Percentiles rank a stretch among this genome's conserved stretches.
These are phyloP conservation scores for Cataglyphis altisquamis DNA, from an alignment of 2,888 invertebrate species.

Conservation along the genomic window DNA sequence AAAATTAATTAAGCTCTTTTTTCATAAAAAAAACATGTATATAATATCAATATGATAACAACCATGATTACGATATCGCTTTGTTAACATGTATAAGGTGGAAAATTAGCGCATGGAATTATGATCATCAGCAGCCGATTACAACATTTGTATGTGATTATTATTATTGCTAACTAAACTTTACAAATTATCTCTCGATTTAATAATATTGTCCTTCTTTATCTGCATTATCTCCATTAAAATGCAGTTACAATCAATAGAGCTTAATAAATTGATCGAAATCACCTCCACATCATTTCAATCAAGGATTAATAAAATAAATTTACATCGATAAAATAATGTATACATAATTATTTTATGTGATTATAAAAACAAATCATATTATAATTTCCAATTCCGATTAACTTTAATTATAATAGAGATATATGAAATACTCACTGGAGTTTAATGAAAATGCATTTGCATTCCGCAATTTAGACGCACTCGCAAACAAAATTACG, in stretches of 20 bases:
- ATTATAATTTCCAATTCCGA: not conserved
- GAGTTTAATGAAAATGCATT: not conserved
- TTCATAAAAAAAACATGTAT: not conserved
- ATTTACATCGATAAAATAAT: constrained; percentile 4
- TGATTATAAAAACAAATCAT: constrained; percentile 10
- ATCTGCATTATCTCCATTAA: not conserved
- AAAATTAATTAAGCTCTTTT: not conserved
- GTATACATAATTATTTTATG: not conserved
- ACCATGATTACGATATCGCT: not conserved
- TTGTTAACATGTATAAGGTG: constrained; percentile 2
- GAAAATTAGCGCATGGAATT: constrained; percentile 26
- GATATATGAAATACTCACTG: not conserved
- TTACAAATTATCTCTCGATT: not conserved
- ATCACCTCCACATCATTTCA: not conserved
- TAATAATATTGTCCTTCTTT: constrained; percentile 18
- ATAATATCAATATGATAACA: not conserved
- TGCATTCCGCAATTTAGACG: too few species aligned
- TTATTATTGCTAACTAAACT: constrained; percentile 29
- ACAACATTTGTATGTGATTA: constrained; percentile 16
- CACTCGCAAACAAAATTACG: constrained; percentile 15
- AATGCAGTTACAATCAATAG: not conserved
- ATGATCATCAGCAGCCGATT: constrained; percentile 2
- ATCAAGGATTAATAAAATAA: not conserved
- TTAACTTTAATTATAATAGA: not conserved
- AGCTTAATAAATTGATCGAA: not conserved